Evolutionary conservation across 2,888 invertebrate species (phyloP), one percentile per base, ranked within the genome.

Genomic region (Eupeodes luniger): DNA sequence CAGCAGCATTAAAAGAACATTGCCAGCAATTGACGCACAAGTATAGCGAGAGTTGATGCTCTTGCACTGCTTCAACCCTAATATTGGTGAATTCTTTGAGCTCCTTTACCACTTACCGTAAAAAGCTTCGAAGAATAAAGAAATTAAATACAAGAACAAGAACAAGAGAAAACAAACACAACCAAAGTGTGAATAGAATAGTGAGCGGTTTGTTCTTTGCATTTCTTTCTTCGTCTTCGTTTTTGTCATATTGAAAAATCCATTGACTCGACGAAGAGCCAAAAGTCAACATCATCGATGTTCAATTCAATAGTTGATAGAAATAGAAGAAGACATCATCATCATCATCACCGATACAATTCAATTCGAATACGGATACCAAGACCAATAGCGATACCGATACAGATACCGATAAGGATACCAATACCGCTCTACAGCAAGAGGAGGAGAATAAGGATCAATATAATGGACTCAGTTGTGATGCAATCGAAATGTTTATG

Each of bases 391-490:
- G 27, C 27, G 57, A 72, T 72, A 59, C 34, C 70, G 27, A 27
- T 19, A 19, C 19, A 19, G 69, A 70, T 64, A 76, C 12, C 70
- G 36, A 40, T 27, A 51, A n/a, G 77, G n/a, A 51, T 34, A 27
- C 5, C 66, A 27, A 51, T 51, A 55, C 16, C 61, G 69, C 40
- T 67, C 70, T 57, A 70, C 16, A 66, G 59, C 66, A 80, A 69
- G 34, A 79, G 75, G 19, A 62, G 55, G 51, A 81, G 77, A 72
- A 72, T 62, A 81, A 84, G 81, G 81, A 85, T 85, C 82, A 81
- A 84, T 86, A 90, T 90, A 91, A 91, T 90, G 92, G 92, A 90
- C 89, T 90, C 90, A 85, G 88, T 87, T 85, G 90, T 85, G 88
- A 89, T 90, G 89, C 90, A 88, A 81, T 85, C 90, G 80, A 90